Evolutionary conservation across 2,113 vertebrate species (phyloP).

Genomic region (Scalopus aquaticus): DNA sequence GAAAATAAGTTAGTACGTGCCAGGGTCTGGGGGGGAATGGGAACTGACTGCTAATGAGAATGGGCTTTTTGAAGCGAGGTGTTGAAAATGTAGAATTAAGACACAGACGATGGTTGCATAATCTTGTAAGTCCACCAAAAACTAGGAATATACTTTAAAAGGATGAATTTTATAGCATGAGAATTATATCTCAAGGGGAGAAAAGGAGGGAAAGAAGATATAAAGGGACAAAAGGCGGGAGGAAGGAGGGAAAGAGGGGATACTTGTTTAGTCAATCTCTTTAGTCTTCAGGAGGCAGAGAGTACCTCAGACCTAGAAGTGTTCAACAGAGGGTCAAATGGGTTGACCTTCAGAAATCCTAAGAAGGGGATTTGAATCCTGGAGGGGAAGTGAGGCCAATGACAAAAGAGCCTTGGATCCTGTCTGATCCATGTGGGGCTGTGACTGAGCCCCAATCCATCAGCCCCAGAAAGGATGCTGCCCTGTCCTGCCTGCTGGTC

Average conservation of each 20-base stretch:
- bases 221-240: neutral
- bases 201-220: neutral
- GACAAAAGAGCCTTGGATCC: neutral
- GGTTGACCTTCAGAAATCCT: neutral
- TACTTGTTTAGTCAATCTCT: neutral
- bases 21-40: neutral
- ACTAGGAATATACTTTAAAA: neutral
- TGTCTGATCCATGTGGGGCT: neutral
- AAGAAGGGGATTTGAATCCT: neutral
- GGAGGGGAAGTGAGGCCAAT: neutral
- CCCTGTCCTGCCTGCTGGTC: neutral
- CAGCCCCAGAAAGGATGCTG: neutral
- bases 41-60: neutral
- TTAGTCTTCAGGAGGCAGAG: neutral
- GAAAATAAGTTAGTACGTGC: neutral
- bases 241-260: neutral
- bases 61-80: neutral
- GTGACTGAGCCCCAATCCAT: neutral
- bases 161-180: slow-evolving; percentile 22
- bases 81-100: slow-evolving; percentile 40
- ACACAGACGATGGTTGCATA: neutral
- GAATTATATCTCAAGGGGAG: slow-evolving; percentile 31
- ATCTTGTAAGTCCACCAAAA: slow-evolving; percentile 50
- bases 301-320: neutral
- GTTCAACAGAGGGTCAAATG: neutral